Base-by-base conservation (phyloP, 2,888 invertebrate species). In the Tanypteryx hageni region DNA sequence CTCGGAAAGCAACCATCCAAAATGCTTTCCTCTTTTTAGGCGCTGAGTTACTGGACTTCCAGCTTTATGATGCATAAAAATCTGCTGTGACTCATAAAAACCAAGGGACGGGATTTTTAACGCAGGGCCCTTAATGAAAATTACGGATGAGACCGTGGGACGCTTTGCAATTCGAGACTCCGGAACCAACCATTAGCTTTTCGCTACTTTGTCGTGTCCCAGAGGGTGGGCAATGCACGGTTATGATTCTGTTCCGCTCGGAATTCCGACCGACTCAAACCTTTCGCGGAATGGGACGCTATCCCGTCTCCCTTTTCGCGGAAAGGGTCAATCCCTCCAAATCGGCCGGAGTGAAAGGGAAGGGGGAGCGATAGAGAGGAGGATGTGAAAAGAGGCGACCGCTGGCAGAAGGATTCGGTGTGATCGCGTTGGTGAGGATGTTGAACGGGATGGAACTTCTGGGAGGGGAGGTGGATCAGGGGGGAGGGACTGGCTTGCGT, bases 21-120 rank as follows among this genome's bases (percentile, higher is more conserved):
- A 18, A 76, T 76, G 22, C 27, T 76, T 76, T 76, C 44, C 44
- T 44, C 44, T 76, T 76, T 11, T n/a, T 76, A 76, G 27, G 76
- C 22, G 76, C 11, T 22, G 27, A 27, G 22, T 27, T 27, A 27
- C 27, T 11, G 76, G 76, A 27, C 76, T 18, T 44, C 44, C 10
- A 76, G 22, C 27, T 76, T 76, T 76, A 76, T 27, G 76, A 76
- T 27, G 27, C 76, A 27, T 76, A 76, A 76, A 44, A 76, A 76
- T 76, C 76, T 14, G 76, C 27, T 13, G 22, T 22, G 76, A 27
- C 76, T 76, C 76, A 14, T 76, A 76, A 76, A 76, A 76, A 76
- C 76, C 27, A 9, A 22, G 44, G 44, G 44, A 44, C 44, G 44
- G 44, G 76, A 76, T 76, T 22, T 76, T 76, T 76, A 13, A 27